Evolutionary conservation across 2,113 vertebrate species (phyloP).

Genomic region (Plestiodon gilberti): DNA sequence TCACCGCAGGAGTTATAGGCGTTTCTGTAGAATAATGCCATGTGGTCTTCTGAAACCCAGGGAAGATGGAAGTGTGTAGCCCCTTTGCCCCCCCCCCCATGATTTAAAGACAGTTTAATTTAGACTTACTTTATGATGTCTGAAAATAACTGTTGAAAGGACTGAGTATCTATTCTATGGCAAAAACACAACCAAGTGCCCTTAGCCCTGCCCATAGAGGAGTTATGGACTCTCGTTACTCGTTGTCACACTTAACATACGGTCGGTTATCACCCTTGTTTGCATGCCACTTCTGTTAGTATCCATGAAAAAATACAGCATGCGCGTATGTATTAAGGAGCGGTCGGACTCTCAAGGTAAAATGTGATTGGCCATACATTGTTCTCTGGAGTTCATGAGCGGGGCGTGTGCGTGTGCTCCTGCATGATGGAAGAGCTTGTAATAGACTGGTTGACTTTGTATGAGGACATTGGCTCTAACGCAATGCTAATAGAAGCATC

Average conservation of each 20-base stretch:
- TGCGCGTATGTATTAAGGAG: constrained; percentile 55
- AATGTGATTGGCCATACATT: constrained; percentile 41
- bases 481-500: constrained; percentile 57
- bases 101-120: too few species aligned
- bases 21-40: too few species aligned
- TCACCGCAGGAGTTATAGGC: too few species aligned
- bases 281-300: not conserved
- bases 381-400: constrained; percentile 54
- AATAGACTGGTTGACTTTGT: constrained; percentile 55
- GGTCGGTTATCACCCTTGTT: not conserved
- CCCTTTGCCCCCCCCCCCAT: too few species aligned
- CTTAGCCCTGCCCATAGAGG: not conserved
- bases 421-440: constrained; percentile 31
- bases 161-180: not conserved
- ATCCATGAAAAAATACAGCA: not conserved
- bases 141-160: not conserved
- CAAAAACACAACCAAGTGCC: not conserved
- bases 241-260: not conserved
- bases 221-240: not conserved
- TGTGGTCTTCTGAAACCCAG: too few species aligned
- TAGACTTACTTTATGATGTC: not conserved
- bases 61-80: too few species aligned
- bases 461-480: constrained; percentile 58
- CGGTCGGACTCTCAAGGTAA: constrained; percentile 60
- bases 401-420: not conserved